phyloP scores from a whole-genome alignment of 2,888 invertebrate species.

The Scelioninae gen. 1 region DNA sequence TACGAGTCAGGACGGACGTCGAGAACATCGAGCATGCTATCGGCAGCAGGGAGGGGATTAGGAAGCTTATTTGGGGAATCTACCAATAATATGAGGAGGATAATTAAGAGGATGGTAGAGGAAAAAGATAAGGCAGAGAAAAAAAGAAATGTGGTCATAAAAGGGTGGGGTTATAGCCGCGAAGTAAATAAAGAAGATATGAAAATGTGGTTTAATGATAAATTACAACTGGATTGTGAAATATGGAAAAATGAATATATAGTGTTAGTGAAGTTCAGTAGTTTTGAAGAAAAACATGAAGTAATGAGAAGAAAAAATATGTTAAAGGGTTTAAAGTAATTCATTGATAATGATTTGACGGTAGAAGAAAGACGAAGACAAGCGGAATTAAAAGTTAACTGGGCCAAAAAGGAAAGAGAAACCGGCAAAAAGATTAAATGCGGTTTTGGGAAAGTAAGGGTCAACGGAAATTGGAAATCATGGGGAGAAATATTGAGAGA shows the following conservation, averaged over 20 bases:
- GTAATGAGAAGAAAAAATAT: conserved; percentile 13
- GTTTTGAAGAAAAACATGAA: conserved; percentile 1
- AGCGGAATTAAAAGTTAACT: background rate
- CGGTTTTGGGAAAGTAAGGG: too few species aligned
- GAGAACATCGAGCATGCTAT: too few species aligned
- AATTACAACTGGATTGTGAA: background rate
- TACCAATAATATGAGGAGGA: background rate
- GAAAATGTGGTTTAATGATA: background rate
- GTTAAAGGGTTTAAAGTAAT: too few species aligned
- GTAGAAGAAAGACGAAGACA: conserved; percentile 16
- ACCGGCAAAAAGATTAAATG: background rate
- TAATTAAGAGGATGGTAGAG: too few species aligned
- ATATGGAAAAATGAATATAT: background rate
- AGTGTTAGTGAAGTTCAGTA: background rate
- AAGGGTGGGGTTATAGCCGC: background rate
- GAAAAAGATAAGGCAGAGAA: conserved; percentile 3
- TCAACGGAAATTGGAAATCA: too few species aligned
- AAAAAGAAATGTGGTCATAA: conserved; percentile 12
- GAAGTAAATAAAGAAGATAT: too few species aligned
- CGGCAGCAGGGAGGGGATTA: too few species aligned
- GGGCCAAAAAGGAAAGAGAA: conserved; percentile 9
- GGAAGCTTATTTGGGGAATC: background rate
- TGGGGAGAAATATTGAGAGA: conserved; percentile 8
- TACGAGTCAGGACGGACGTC: too few species aligned
- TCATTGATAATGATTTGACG: too few species aligned